These are phyloP conservation scores for Pimephales promelas DNA, from an alignment of 2,113 vertebrate genomes.

Conservation along the genomic window DNA sequence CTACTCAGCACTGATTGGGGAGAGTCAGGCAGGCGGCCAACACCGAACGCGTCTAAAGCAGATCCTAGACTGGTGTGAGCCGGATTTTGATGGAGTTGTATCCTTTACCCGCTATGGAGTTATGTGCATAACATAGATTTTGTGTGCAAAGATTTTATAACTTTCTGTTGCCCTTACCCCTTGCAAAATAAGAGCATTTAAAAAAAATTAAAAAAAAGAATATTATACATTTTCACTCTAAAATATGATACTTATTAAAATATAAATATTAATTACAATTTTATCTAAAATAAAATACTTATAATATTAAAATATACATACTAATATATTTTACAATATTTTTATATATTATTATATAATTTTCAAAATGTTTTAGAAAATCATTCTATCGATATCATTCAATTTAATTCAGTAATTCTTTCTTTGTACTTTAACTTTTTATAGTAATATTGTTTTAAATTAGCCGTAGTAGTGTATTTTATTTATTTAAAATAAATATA, in stretches of 20 bases:
- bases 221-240: too few species aligned
- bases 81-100: slow-evolving; percentile 95
- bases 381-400: background rate
- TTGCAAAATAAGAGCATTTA: background rate
- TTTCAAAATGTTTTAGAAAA: background rate
- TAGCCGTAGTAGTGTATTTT: background rate
- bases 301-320: too few species aligned
- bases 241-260: too few species aligned
- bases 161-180: background rate
- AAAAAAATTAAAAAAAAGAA: background rate
- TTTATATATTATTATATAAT: background rate
- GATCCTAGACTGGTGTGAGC: slow-evolving; percentile 95
- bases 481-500: background rate
- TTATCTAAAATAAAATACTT: background rate
- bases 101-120: slow-evolving; percentile 73
- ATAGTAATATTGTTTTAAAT: background rate
- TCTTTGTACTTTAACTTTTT: background rate
- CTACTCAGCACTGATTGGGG: slow-evolving; percentile 95
- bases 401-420: background rate
- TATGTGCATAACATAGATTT: background rate
- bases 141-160: background rate
- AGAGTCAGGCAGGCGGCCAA: slow-evolving; percentile 96
- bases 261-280: background rate
- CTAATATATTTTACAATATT: too few species aligned
- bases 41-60: slow-evolving; percentile 92